A percentile compares a stretch with the other conserved stretches of the same genome.
Evolutionary conservation across 92 coral and sea anemone genomes (phyloP).

Genomic region (Muricea muricata): DNA sequence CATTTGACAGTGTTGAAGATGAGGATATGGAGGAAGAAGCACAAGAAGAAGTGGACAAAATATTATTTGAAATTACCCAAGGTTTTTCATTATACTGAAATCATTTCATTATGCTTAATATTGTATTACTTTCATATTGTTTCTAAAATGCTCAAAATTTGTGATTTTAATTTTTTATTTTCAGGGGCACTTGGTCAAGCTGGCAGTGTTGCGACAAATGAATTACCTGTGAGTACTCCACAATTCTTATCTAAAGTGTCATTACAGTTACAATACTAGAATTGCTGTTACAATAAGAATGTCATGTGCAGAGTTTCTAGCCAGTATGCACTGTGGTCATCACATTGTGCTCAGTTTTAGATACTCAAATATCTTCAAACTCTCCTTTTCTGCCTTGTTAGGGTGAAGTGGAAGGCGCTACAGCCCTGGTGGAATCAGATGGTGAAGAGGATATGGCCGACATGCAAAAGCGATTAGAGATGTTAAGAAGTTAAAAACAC

Average conservation of each 20-base stretch:
- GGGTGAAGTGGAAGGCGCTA: conserved; percentile 71
- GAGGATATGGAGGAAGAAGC: conserved; percentile 98
- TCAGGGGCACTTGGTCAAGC: conserved; percentile 95
- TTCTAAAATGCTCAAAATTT: no score
- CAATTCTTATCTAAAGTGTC: not conserved
- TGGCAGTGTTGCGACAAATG: conserved; percentile 77
- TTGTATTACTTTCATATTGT: no score
- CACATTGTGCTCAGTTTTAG: no score
- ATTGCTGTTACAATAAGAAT: no score
- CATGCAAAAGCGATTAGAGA: conserved; percentile 81
- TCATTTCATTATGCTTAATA: no score
- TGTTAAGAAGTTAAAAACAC: conserved; percentile 69
- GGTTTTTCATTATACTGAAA: conserved; percentile 49
- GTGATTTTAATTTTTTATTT: conserved; percentile 11
- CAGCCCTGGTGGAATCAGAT: conserved; percentile 72
- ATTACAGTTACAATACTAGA: not conserved
- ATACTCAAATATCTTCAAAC: no score
- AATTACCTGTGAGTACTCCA: conserved; percentile 74
- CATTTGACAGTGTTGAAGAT: conserved; percentile 95
- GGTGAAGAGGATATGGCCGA: conserved; percentile 86
- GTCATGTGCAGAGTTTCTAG: no score
- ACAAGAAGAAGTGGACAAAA: conserved; percentile 93
- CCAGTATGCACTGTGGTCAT: no score
- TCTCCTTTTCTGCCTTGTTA: not conserved
- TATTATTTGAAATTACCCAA: conserved; percentile 96